phyloP scores from a whole-genome alignment of 2,113 vertebrate genomes.

The Mustela nigripes region DNA sequence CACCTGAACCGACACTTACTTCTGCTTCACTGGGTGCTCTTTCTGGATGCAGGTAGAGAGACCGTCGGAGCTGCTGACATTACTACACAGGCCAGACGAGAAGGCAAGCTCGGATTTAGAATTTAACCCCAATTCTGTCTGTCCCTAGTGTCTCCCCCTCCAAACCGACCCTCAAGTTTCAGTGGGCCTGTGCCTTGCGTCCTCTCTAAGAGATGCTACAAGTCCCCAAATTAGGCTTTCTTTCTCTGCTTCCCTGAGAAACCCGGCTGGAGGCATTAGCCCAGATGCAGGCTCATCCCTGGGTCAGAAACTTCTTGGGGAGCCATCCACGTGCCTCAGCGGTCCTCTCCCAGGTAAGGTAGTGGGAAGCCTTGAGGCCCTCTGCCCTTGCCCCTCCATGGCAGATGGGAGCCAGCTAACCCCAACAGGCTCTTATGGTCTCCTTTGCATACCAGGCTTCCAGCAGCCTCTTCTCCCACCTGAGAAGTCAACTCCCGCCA shows the following conservation, averaged over 20 bases:
- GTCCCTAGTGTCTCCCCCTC: background rate
- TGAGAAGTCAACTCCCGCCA: background rate
- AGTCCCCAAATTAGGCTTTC: background rate
- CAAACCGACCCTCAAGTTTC: background rate
- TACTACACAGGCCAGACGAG: background rate
- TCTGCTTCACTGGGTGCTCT: background rate
- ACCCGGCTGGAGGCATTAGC: background rate
- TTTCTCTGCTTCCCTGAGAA: background rate
- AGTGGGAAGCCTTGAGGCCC: rapidly evolving
- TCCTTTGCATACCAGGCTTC: background rate
- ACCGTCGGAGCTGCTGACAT: background rate
- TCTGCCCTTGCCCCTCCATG: background rate
- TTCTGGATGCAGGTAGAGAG: background rate
- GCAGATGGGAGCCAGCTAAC: background rate
- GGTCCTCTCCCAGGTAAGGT: rapidly evolving
- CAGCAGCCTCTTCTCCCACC: background rate
- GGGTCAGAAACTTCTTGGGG: background rate
- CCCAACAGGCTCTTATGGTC: background rate
- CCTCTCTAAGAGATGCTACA: background rate
- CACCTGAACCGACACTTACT: background rate
- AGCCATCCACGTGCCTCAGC: rapidly evolving
- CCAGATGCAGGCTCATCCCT: background rate
- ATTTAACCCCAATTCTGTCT: background rate
- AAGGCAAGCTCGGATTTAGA: background rate
- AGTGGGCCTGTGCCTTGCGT: background rate